Evolutionary conservation across 2,888 invertebrate species (phyloP).

Genomic region (Ceriagrion tenellum): DNA sequence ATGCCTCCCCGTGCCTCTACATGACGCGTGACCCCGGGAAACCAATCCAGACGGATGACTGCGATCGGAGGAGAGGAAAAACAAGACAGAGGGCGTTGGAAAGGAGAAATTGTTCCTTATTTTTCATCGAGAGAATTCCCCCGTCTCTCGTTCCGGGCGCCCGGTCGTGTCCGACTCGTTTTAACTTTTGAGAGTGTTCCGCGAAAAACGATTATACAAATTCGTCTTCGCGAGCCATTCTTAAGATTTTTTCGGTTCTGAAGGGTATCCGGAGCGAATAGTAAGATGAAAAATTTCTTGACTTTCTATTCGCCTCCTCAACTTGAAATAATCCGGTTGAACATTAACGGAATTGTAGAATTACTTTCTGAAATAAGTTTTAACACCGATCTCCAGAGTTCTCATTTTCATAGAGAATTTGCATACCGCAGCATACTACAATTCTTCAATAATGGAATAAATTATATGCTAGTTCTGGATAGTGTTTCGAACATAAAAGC

Average conservation of each 20-base stretch:
- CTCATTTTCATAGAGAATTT: too few relatives aligned
- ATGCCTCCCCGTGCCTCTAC: neutral
- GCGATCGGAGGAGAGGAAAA: conserved; percentile 13
- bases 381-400: too few relatives aligned
- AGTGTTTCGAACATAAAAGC: too few relatives aligned
- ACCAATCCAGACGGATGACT: neutral
- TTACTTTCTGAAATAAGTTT: too few relatives aligned
- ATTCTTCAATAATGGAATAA: too few relatives aligned
- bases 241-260: neutral
- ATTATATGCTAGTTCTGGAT: too few relatives aligned
- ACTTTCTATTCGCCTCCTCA: too few relatives aligned
- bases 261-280: neutral
- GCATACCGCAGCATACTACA: too few relatives aligned
- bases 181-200: neutral
- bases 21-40: conserved; percentile 54
- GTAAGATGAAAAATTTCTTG: neutral
- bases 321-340: too few relatives aligned
- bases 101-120: neutral
- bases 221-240: neutral
- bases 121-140: neutral
- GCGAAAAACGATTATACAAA: neutral
- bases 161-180: neutral
- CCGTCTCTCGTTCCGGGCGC: neutral
- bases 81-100: neutral
- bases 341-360: too few relatives aligned